A percentile compares a stretch with the other conserved stretches of the same genome.
Conservation (phyloP, 30 jellyfish, hydroid and myxozoan genomes). For the Cassiopea andromeda region DNA sequence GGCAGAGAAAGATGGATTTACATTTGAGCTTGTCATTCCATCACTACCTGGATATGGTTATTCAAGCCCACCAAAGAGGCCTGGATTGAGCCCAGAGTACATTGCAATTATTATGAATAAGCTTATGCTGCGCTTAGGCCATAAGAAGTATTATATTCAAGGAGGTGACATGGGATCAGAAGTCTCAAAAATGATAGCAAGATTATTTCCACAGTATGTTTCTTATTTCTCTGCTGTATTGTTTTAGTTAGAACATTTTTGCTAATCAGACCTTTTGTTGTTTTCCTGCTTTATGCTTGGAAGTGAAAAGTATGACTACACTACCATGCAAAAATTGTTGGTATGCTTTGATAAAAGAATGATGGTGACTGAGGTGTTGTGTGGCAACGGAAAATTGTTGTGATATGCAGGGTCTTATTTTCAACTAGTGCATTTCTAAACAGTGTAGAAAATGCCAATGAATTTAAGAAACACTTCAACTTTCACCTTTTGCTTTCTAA, state of each 20-base stretch:
- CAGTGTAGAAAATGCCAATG: no score
- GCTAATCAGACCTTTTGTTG: no score
- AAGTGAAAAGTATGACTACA: no score
- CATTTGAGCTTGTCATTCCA: conserved; percentile 61
- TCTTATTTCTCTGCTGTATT: neutral
- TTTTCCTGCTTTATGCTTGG: no score
- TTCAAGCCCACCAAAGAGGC: conserved; percentile 56
- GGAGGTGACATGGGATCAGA: conserved; percentile 85
- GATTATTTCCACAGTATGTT: conserved; percentile 54
- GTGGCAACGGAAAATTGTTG: no score
- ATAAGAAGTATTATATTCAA: conserved; percentile 49
- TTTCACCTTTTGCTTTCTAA: no score
- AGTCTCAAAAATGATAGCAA: conserved; percentile 53
- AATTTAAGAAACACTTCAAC: no score
- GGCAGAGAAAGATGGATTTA: conserved; percentile 49
- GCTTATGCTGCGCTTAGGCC: conserved; percentile 68
- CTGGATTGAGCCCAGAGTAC: conserved; percentile 59
- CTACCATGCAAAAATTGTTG: no score
- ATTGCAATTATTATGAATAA: conserved; percentile 50
- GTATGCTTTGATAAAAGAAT: no score
- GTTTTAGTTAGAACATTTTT: neutral
- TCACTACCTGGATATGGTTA: conserved; percentile 81
- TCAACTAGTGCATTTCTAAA: no score
- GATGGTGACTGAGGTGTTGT: no score
- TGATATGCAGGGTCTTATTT: no score